Evolutionary conservation across 2,888 invertebrate species (phyloP).

Genomic region (Tryphoninae sp.): DNA sequence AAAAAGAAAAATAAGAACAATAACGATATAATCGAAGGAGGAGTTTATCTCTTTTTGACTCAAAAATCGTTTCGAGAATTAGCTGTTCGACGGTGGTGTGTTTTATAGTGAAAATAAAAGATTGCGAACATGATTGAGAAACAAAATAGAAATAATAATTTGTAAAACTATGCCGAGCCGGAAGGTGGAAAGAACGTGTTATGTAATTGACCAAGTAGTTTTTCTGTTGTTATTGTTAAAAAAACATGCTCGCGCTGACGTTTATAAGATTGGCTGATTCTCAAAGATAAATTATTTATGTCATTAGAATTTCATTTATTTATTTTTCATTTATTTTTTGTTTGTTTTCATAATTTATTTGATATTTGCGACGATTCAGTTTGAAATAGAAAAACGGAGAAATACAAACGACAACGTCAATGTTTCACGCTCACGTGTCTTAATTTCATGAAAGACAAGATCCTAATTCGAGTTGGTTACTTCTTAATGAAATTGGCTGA

Average conservation of each 20-base stretch:
- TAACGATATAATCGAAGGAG: slow-evolving; percentile 15
- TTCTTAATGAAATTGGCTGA: slow-evolving; percentile 73
- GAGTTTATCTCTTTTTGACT: slow-evolving; percentile 1
- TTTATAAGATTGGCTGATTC: slow-evolving; percentile 23
- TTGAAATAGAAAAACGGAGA: slow-evolving; percentile 3
- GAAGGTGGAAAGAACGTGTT: not conserved
- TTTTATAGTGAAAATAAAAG: slow-evolving; percentile 3
- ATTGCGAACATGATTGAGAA: not conserved
- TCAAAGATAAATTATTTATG: slow-evolving; percentile 24
- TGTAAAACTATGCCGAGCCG: not conserved
- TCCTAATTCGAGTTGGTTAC: slow-evolving; percentile 76
- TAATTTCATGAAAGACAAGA: slow-evolving; percentile 66
- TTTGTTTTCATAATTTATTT: slow-evolving; percentile 1
- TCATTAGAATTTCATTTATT: slow-evolving; percentile 33
- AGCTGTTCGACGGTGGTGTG: not conserved
- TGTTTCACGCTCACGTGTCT: slow-evolving; percentile 38
- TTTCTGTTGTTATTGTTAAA: not conserved
- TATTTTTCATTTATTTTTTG: slow-evolving; percentile 30
- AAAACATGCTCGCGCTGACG: not conserved
- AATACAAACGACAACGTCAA: not conserved
- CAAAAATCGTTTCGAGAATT: slow-evolving; percentile 23
- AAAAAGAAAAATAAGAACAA: slow-evolving; percentile 38
- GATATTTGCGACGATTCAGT: slow-evolving; percentile 7
- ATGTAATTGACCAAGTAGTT: not conserved
- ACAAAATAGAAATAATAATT: not conserved